Evolutionary conservation across 2,888 invertebrate species (phyloP).

Genomic region (Stenotaenia linearis): DNA sequence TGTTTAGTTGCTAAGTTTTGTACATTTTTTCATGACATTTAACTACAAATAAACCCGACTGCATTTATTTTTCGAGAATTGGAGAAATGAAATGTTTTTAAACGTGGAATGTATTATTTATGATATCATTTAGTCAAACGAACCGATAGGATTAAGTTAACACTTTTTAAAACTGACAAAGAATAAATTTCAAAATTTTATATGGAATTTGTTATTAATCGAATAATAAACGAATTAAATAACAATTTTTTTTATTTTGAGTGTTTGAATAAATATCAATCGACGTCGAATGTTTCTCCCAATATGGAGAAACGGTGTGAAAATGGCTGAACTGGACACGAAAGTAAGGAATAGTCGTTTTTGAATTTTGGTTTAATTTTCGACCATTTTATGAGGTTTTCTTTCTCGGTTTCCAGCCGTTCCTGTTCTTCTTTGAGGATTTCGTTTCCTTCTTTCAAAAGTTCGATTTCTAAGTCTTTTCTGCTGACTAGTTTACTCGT

Average conservation of each 20-base stretch:
- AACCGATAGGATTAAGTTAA: too few species aligned
- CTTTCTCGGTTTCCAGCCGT: neutral
- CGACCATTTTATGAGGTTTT: neutral
- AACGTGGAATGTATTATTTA: neutral
- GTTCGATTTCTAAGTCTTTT: neutral
- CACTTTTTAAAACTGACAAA: too few species aligned
- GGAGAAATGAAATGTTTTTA: too few species aligned
- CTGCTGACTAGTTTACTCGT: neutral
- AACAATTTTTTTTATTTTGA: neutral
- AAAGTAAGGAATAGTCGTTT: conserved; percentile 61
- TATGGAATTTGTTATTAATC: too few species aligned
- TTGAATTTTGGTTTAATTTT: neutral
- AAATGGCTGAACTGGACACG: conserved; percentile 75
- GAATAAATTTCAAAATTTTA: too few species aligned
- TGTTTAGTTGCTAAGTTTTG: neutral
- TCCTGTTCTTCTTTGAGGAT: neutral
- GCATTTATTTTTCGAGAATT: conserved; percentile 14
- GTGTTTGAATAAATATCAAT: neutral
- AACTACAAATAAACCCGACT: neutral
- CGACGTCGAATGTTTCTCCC: conserved; percentile 62
- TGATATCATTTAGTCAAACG: too few species aligned
- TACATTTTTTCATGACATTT: conserved; percentile 17
- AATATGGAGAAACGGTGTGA: conserved; percentile 68
- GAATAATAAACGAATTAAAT: too few species aligned
- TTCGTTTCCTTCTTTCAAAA: neutral